Conservation (phyloP, 2,888 invertebrate genomes). For the Sphecodes monilicornis region DNA sequence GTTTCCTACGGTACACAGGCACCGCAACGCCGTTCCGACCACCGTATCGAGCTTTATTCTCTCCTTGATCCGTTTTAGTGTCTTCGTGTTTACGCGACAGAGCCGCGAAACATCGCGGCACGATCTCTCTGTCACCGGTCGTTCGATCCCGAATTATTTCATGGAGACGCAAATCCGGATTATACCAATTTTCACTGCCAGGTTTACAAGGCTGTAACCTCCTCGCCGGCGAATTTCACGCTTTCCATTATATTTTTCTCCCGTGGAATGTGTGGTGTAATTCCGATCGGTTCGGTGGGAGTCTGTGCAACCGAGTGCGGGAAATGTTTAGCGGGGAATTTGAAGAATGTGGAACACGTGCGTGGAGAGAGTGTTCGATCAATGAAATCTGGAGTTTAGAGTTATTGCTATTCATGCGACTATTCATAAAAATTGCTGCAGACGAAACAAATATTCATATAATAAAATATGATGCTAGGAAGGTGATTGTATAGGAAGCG, state of each 20-base stretch:
- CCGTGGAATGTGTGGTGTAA: background rate
- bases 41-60: constrained; percentile 51
- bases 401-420: background rate
- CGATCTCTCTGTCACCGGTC: background rate
- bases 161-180: background rate
- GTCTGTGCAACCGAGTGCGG: background rate
- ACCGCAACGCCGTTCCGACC: background rate
- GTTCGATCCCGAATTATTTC: constrained; percentile 32
- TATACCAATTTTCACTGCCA: background rate
- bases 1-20: constrained; percentile 45
- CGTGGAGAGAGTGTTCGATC: background rate
- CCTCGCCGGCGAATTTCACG: background rate
- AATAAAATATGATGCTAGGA: too few species aligned
- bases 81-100: constrained; percentile 47
- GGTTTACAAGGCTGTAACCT: constrained; percentile 1
- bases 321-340: background rate
- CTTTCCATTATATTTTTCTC: background rate
- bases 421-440: background rate
- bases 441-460: too few species aligned
- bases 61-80: constrained; percentile 51
- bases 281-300: background rate
- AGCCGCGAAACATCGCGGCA: constrained; percentile 21
- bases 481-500: too few species aligned
- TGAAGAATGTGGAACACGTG: background rate
- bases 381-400: background rate